Conservation (phyloP, 2,888 invertebrate species). For the Sinodicranocentrus sp. region DNA sequence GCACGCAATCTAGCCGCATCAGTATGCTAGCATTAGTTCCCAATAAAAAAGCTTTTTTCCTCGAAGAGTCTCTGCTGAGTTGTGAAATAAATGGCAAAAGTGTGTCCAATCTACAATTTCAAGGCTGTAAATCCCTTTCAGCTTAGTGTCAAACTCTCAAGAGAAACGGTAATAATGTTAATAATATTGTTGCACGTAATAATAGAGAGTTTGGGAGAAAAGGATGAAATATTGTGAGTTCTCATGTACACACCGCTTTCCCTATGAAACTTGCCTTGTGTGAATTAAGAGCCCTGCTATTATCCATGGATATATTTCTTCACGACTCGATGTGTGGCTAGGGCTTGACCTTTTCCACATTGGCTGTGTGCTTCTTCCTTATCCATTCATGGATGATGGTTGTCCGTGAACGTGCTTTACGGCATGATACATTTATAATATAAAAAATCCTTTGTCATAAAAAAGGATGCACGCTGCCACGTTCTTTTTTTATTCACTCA, state of each 20-base stretch:
- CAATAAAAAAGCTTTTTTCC: constrained; percentile 24
- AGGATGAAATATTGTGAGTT: constrained; percentile 56
- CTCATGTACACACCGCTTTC: constrained; percentile 16
- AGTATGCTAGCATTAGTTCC: constrained; percentile 21
- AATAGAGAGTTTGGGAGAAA: constrained; percentile 20
- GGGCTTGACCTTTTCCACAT: constrained; percentile 54
- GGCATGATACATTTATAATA: not conserved
- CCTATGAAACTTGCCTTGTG: not conserved
- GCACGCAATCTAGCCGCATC: not conserved
- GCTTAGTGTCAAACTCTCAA: constrained; percentile 56
- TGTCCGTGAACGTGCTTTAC: not conserved
- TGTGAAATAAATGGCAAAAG: constrained; percentile 65
- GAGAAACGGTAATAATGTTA: constrained; percentile 56
- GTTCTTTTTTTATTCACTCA: too few species aligned
- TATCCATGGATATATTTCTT: constrained; percentile 13
- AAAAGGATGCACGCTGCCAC: not conserved
- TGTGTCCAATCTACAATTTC: constrained; percentile 61
- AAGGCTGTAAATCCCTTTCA: constrained; percentile 57
- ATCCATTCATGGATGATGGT: not conserved
- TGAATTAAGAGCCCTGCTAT: too few species aligned
- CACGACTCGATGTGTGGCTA: constrained; percentile 54
- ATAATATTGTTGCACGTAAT: constrained; percentile 55
- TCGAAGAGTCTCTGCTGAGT: constrained; percentile 26
- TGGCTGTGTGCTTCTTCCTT: constrained; percentile 7
- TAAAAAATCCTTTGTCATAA: not conserved